phyloP scores from a whole-genome alignment of 2,797 vertebrate species.

The Gila robusta region DNA sequence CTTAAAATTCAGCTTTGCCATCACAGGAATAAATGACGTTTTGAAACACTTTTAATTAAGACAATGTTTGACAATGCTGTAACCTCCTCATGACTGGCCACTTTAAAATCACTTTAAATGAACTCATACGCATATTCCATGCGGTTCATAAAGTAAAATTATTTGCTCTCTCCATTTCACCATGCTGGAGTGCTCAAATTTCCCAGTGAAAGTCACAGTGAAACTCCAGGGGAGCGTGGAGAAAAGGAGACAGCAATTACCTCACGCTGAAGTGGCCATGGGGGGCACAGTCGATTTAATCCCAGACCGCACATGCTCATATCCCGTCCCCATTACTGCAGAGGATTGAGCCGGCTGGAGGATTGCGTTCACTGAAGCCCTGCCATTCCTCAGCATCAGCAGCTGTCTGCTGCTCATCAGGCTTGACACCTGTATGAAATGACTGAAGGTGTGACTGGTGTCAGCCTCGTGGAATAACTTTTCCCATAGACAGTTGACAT shows the following conservation, averaged over 20 bases:
- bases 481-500: background rate
- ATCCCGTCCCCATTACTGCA: constrained; percentile 35
- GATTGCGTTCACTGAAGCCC: background rate
- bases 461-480: constrained; percentile 35
- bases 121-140: background rate
- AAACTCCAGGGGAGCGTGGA: constrained; percentile 29
- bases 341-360: background rate
- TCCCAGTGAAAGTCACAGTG: constrained; percentile 16
- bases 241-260: constrained; percentile 49
- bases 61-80: background rate
- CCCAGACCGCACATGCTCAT: constrained; percentile 30
- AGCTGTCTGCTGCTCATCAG: constrained; percentile 43
- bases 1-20: too few relatives aligned
- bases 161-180: constrained; percentile 29
- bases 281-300: constrained; percentile 49
- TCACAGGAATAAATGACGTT: too few relatives aligned
- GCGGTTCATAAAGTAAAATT: constrained; percentile 14
- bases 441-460: constrained; percentile 12
- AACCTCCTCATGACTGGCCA: background rate
- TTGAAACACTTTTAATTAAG: background rate
- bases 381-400: constrained; percentile 23
- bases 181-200: constrained; percentile 27
- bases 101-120: constrained; percentile 12
- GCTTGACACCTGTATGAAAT: constrained; percentile 16
- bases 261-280: constrained; percentile 48